Evolutionary conservation across 2,797 vertebrate genomes (phyloP), one percentile per base, ranked within the genome.

Genomic region (Sebastolobus alascanus): DNA sequence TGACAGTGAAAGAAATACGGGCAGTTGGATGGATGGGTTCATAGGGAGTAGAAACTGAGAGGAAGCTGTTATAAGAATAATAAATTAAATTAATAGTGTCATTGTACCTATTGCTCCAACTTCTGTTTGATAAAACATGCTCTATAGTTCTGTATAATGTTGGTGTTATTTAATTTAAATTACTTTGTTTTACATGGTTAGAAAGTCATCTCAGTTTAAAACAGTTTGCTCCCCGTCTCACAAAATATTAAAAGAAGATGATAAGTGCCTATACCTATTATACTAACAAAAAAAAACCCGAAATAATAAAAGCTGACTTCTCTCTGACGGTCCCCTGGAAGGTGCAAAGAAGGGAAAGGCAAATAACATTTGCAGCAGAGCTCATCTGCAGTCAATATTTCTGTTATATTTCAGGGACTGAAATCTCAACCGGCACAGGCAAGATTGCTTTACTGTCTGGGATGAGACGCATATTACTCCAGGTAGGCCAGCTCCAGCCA

Each of bases 401-500:
- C 68, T 75, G 65, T 50, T 76, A 38, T 60, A 68, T 76, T 74
- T 84, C 71, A 83, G 59, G 27, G 67, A 22, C 33, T 82, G 27
- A 77, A 63, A 68, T 61, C 64, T 75, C 52, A 70, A 52, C 37
- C 54, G 75, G 72, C 71, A 63, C 60, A 72, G 75, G 33, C 31
- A 37, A 60, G 25, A 82, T 69, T 50, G 50, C 72, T 72, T 63
- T 35, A 35, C 38, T 8, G 52, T 73, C 69, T 64, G n/a, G 64
- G n/a, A 38, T 54, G 66, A 69, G 59, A 71, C 56, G 38, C 31
- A 37, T 50, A 75, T 77, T 37, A 61, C 61, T 84, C 46, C 55
- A 33, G 69, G 68, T 56, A 68, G 72, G 59, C 64, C 80, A 83
- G 73, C 75, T 71, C 25, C 73, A 82, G 55, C 27, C 79, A 83